Evolutionary conservation across 2,113 vertebrate genomes (phyloP), one percentile per base, ranked within the genome.

Genomic region (Phalacrocorax brasilianus): DNA sequence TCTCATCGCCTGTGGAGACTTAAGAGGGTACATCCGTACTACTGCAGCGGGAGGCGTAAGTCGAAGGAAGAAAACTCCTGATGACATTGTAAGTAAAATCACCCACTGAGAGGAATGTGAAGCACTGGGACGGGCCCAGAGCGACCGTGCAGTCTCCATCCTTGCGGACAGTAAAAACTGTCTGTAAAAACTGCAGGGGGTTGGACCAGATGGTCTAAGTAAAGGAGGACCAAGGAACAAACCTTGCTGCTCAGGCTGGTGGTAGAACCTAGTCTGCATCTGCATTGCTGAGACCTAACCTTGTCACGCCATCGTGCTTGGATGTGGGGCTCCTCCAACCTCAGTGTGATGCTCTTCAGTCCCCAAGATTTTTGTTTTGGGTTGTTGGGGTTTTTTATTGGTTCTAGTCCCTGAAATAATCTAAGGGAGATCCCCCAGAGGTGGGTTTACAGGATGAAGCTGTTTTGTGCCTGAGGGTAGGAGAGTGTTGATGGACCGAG

Each of bases 321-420:
- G 22, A 71, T 38, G 26, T 7, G 35, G 13, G 52, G 11, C 19
- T 47, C 17, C 62, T 61, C 62, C 6, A 12, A 0, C 14, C 27
- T 53, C 20, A 11, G 2, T 6, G 20, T 5, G 2, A 26, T 74
- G 26, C 14, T 77, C 20, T 78, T 67, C 61, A 27, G 35, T 38
- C 45, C 50, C 30, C 14, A 26, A 4, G 26, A 24, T 16, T 44
- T 92, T 87, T 35, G 13, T 1, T 59, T 40, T 40, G 9, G 32
- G 5, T 38, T 27, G 30, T 49, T 62, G 47, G 3, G 1, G 0
- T 2, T 30, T 70, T 62, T 62, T 35, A 1, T 1, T 2, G 12
- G 3, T 58, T 85, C 40, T 35, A 11, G 4, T 52, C 44, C 14
- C 85, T 63, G 62, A 67, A 75, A 47, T 75, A 30, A 38, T 65